These are phyloP conservation scores for Conus betulinus DNA, from an alignment of 1,140 invertebrate species.

Conservation along the genomic window DNA sequence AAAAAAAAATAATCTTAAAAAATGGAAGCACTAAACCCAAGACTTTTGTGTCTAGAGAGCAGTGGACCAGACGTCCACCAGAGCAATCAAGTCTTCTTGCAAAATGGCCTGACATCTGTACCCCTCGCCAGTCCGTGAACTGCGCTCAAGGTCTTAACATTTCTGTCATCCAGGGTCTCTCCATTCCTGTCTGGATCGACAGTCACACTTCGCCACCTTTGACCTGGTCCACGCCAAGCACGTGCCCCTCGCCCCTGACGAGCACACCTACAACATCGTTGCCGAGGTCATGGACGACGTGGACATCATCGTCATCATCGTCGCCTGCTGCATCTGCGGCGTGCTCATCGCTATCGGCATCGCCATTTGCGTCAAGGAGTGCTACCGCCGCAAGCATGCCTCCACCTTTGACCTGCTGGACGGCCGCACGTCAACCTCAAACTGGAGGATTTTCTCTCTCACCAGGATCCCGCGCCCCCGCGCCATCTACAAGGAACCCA, in stretches of 20 bases:
- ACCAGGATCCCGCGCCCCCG: constrained; percentile 54
- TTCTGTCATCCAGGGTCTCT: constrained; percentile 9
- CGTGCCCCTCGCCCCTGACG: constrained; percentile 31
- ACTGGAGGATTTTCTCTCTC: constrained; percentile 57
- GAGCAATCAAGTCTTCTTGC: background rate
- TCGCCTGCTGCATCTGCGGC: constrained; percentile 52
- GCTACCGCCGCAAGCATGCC: constrained; percentile 51
- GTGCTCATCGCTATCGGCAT: constrained; percentile 48
- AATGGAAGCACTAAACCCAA: no score
- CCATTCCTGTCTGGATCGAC: constrained; percentile 25
- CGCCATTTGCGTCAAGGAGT: constrained; percentile 49
- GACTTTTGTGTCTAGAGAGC: no score
- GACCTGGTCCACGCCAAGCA: constrained; percentile 23
- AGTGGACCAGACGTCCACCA: no score
- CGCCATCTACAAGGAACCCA: constrained; percentile 44
- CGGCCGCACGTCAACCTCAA: constrained; percentile 57
- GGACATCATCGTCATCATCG: constrained; percentile 56
- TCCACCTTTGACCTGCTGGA: constrained; percentile 53
- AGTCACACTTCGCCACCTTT: constrained; percentile 34
- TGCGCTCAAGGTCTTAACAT: background rate
- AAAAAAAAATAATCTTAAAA: no score
- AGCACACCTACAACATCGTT: constrained; percentile 21
- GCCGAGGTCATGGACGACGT: constrained; percentile 44
- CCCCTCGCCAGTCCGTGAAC: background rate
- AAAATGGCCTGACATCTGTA: background rate